Conservation (phyloP, 2,888 invertebrate genomes). For the Cheilosia pagana region DNA sequence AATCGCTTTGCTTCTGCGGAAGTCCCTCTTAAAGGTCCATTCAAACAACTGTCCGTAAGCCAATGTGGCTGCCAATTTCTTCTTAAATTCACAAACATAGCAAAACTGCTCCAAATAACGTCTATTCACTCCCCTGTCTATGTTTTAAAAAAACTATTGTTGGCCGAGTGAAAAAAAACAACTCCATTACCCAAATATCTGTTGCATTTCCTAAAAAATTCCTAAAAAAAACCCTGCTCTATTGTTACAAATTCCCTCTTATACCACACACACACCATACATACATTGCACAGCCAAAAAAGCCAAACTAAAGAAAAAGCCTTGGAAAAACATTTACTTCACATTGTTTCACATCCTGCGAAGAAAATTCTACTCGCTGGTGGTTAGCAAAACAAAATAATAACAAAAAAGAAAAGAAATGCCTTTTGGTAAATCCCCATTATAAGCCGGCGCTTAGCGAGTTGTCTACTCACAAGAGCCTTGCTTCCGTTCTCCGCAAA, state of each 20-base stretch:
- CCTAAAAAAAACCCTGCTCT: constrained; percentile 30
- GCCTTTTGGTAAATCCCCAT: constrained; percentile 60
- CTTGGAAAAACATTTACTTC: constrained; percentile 58
- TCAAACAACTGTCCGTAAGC: too few species aligned
- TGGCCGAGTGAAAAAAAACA: constrained; percentile 33
- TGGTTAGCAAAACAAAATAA: constrained; percentile 1
- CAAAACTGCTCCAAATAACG: constrained; percentile 52
- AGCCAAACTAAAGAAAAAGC: constrained; percentile 52
- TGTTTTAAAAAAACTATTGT: constrained; percentile 40
- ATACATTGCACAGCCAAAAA: constrained; percentile 13
- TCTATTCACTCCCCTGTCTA: constrained; percentile 46
- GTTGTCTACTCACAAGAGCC: constrained; percentile 68
- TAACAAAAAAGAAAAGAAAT: constrained; percentile 15
- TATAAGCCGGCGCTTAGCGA: constrained; percentile 59
- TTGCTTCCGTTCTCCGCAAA: constrained; percentile 62
- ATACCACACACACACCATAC: not conserved
- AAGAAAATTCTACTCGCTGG: constrained; percentile 27
- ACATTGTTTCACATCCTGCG: constrained; percentile 53
- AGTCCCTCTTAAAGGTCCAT: too few species aligned
- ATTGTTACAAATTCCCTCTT: constrained; percentile 50
- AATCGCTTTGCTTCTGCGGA: too few species aligned
- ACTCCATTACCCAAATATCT: constrained; percentile 59
- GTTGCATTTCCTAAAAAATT: constrained; percentile 57
- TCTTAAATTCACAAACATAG: constrained; percentile 39
- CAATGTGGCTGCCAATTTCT: not conserved